Conservation (phyloP, 2,888 invertebrate genomes). For the Lysandra coridon region DNA sequence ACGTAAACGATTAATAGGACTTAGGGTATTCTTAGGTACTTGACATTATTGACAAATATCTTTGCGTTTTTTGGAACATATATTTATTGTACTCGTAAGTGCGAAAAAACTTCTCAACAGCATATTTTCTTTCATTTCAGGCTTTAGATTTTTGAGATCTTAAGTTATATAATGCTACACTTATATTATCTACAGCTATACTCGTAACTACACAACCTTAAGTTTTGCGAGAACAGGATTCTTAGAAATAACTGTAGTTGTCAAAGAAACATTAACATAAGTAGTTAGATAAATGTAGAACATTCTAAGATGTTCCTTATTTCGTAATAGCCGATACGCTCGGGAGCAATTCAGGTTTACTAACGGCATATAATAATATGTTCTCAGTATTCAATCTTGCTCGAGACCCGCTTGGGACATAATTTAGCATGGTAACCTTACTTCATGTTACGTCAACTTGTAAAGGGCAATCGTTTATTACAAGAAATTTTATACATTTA, state of each 20-base stretch:
- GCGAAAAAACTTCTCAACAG: too few species aligned
- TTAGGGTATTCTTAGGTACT: too few species aligned
- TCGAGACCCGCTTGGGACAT: constrained; percentile 33
- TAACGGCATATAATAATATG: constrained; percentile 43
- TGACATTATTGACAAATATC: too few species aligned
- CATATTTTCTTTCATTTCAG: too few species aligned
- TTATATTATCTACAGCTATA: not conserved
- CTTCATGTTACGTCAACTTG: not conserved
- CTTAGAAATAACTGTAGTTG: not conserved
- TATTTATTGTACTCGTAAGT: too few species aligned
- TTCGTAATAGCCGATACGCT: constrained; percentile 41
- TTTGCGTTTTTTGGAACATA: too few species aligned
- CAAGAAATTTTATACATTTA: not conserved
- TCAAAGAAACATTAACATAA: not conserved
- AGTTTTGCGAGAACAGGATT: not conserved
- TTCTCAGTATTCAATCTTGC: constrained; percentile 48
- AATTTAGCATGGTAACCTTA: not conserved
- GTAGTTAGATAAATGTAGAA: not conserved
- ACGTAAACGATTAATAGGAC: too few species aligned
- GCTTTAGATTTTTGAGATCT: too few species aligned
- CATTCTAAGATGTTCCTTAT: constrained; percentile 37
- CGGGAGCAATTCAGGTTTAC: constrained; percentile 42
- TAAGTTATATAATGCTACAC: too few species aligned
- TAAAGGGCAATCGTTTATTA: not conserved
- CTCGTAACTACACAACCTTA: not conserved